Evolutionary conservation across 1,140 invertebrate species (phyloP), one percentile per base, ranked within the genome.

Genomic region (Bombus superbus): DNA sequence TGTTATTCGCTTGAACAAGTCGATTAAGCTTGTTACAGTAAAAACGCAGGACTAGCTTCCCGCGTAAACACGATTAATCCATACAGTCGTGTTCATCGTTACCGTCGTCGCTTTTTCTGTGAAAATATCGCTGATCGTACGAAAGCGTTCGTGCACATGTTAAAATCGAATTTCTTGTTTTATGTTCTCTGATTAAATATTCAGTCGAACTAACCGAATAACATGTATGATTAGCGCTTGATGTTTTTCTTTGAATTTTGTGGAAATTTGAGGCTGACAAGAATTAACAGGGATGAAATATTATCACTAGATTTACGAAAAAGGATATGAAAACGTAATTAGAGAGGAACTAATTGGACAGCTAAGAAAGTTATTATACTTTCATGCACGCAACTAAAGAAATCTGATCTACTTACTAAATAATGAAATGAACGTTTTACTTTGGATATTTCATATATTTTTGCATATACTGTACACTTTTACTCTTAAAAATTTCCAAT

Each of bases 51-150:
- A n/a, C 42, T 38, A 38, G 42, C 42, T 44, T 15, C 6, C 22
- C 8, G 40, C 32, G 32, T 47, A 28, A 28, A 35, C 18, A 18
- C 35, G 35, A 71, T n/a, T 28, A 38, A 40, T 3, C 13, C 44
- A 38, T 32, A 66, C 62, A 75, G 72, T 82, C 81, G 81, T 75
- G 71, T 59, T 75, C 81, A 75, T 82, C 81, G 71, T 82, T 59
- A 57, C 22, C 71, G 53, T 68, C 18, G 32, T 38, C 22, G 32
- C 18, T 74, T 35, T 47, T 35, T 38, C 28, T 73, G 18, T n/a
- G n/a, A 64, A 9, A 64, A 2, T 22, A 38, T 64, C 53, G 25
- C 25, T 64, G 32, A 38, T 18, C 13, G 25, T 59, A 22, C 32
- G 22, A 53, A 75, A 18, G 35, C 6, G 42, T 28, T 15, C 25